Evolutionary conservation across 23 tunicate genomes (phyloP), one percentile per base, ranked within the genome.

Genomic region (Diplosoma virens): DNA sequence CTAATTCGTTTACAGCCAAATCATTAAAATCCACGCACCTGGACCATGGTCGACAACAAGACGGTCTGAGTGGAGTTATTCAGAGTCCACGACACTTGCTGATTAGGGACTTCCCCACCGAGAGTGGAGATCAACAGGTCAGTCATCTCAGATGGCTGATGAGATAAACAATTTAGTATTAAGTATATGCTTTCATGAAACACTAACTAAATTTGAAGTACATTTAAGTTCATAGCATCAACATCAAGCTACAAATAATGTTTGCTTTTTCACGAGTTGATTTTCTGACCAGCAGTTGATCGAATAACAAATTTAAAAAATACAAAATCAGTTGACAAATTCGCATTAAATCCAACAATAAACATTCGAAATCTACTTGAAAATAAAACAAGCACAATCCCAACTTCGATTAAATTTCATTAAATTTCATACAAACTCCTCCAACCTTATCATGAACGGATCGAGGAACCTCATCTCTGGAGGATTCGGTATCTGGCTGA

Each of bases 61-160:
- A 84, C 80, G 32, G 85, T 81, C 60, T 92, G 97, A 0, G 92
- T 92, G 1, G 86, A 33, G 53, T 92, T 92, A 33, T 92, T 87
- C 31, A 92, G 46, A 1, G 92, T 92, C 97, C 97, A 92, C n/a
- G 86, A 79, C 21, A 92, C 76, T 33, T 92, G 87, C 20, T 80
- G 66, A 6, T 48, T 65, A 5, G 82, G 64, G 0, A 92, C 66
- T 1, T 86, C 79, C 0, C 31, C 32, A 30, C 97, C 67, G 23
- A 90, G 35, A 0, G 79, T 67, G 0, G 63, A 47, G 36, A 60
- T 73, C 31, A 90, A 66, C 34, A 85, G 80, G 18, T 58, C 63
- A 0, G 90, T 84, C 59, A 90, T 63, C 30, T 83, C 86, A 22
- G 97, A 90, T 26, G 82, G 85, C 97, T 84, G 55, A 67, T n/a